A percentile compares a stretch with the other conserved stretches of the same genome.
phyloP scores from a whole-genome alignment of 1,140 invertebrate species.

The Aphidius ervi region DNA sequence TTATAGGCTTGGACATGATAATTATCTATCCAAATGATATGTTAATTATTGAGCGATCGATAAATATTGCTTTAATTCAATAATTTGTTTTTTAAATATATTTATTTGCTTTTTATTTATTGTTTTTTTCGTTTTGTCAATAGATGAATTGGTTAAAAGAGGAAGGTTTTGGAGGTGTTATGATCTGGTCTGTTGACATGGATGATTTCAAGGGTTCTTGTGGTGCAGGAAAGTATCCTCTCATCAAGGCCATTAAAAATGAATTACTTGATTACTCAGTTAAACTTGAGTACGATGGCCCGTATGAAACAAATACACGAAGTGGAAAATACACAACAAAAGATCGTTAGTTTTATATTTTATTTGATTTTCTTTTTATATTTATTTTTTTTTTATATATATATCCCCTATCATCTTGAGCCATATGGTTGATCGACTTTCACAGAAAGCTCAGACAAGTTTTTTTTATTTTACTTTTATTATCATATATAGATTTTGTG shows the following conservation, averaged over 20 bases:
- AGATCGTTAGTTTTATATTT: slow-evolving; percentile 68
- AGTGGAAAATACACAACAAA: slow-evolving; percentile 77
- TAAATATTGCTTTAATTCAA: slow-evolving; percentile 5
- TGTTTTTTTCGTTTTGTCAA: not conserved
- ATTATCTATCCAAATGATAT: slow-evolving; percentile 15
- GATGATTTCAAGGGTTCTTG: slow-evolving; percentile 90
- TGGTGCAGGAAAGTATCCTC: slow-evolving; percentile 85
- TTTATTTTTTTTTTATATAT: slow-evolving; percentile 3
- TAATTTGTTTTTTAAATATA: not conserved
- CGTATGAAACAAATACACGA: slow-evolving; percentile 70
- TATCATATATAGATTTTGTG: too few species aligned
- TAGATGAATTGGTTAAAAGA: slow-evolving; percentile 92
- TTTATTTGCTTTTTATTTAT: not conserved
- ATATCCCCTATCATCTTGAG: too few species aligned
- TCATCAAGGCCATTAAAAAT: slow-evolving; percentile 82
- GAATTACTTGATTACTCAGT: slow-evolving; percentile 81
- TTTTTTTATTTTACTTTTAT: too few species aligned
- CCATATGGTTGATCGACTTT: too few species aligned
- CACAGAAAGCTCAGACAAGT: too few species aligned
- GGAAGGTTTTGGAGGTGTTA: slow-evolving; percentile 90
- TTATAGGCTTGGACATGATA: slow-evolving; percentile 11
- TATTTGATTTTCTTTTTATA: not conserved
- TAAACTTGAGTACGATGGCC: slow-evolving; percentile 80
- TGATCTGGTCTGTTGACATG: slow-evolving; percentile 97
- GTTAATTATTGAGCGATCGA: slow-evolving; percentile 12